Conservation (phyloP, 92 coral and sea anemone genomes). For the Muricea muricata region DNA sequence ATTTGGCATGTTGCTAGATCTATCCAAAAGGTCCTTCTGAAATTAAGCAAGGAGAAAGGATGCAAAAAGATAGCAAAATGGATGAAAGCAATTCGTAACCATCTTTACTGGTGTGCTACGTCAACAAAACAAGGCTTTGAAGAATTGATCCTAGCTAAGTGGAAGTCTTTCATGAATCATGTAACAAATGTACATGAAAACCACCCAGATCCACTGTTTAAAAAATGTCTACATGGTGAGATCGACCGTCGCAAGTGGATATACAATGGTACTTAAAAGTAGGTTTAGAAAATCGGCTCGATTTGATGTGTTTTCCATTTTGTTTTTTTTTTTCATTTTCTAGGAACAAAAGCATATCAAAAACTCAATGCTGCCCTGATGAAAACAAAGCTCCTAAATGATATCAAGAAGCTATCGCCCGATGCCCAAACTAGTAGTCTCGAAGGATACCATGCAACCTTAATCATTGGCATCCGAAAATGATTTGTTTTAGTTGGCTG, state of each 20-base stretch:
- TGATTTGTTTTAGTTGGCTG: not conserved
- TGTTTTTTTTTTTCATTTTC: slow-evolving; percentile 9
- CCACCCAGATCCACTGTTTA: slow-evolving; percentile 15
- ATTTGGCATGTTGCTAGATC: too few species aligned
- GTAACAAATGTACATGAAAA: slow-evolving; percentile 3
- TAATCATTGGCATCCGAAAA: slow-evolving; percentile 58
- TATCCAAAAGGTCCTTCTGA: too few species aligned
- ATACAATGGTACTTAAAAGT: not conserved
- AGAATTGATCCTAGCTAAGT: too few species aligned
- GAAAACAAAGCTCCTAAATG: slow-evolving; percentile 56
- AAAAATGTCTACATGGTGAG: slow-evolving; percentile 10
- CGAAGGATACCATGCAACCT: too few species aligned
- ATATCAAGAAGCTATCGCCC: slow-evolving; percentile 52
- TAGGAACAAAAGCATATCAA: slow-evolving; percentile 59
- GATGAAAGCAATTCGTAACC: not conserved
- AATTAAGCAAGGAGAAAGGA: too few species aligned
- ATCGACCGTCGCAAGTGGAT: slow-evolving; percentile 26
- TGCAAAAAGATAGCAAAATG: too few species aligned
- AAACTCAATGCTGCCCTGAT: slow-evolving; percentile 48
- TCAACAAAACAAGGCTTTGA: too few species aligned
- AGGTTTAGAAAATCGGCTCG: not conserved
- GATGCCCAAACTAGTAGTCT: slow-evolving; percentile 71
- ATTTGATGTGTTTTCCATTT: not conserved
- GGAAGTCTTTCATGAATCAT: slow-evolving; percentile 14
- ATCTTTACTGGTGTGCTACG: too few species aligned